Base-by-base conservation (phyloP, 2,113 vertebrate species). In the Onychostoma macrolepis region DNA sequence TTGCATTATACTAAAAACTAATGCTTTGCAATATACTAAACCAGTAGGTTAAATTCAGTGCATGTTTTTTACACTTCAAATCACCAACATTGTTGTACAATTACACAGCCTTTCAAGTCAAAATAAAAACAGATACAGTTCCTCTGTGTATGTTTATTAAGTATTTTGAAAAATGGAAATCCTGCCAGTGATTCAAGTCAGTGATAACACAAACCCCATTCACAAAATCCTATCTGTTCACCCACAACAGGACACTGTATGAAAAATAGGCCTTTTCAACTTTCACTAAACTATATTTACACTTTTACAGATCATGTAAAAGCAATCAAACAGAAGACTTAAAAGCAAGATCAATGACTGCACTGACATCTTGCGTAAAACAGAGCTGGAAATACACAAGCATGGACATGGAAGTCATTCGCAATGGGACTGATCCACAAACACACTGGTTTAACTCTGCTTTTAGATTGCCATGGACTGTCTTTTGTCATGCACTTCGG, bases 91-190 rank as follows among this genome's bases (percentile, higher is more conserved):
- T 53, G 43, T 80, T 80, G 1, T 21, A 30, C 56, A 65, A 65
- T 43, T 65, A 81, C 36, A 63, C 33, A 80, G 58, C 9, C 48
- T 48, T 85, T 45, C n/a, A 75, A 67, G 87, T 77, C 83, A 56
- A 86, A 88, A 90, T 89, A 89, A 92, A 86, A 83, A 87, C 93
- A 89, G 91, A 90, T 87, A 50, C 76, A 92, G 88, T 90, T 93
- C 86, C 87, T 92, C 90, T 90, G 92, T 91, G 90, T 86, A 89
- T 88, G 80, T 91, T 92, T 92, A 83, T 93, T 90, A 85, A 75
- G 81, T 72, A 79, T 84, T 85, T 75, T 33, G 56, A 86, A 86
- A 86, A 87, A 87, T n/a, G 36, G 36, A 75, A 83, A 87, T 86
- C 56, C 43, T 76, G 82, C 61, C 85, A 88, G 82, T 84, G 78